Conservation (phyloP, 2,888 invertebrate genomes). For the Torymus texanus region DNA sequence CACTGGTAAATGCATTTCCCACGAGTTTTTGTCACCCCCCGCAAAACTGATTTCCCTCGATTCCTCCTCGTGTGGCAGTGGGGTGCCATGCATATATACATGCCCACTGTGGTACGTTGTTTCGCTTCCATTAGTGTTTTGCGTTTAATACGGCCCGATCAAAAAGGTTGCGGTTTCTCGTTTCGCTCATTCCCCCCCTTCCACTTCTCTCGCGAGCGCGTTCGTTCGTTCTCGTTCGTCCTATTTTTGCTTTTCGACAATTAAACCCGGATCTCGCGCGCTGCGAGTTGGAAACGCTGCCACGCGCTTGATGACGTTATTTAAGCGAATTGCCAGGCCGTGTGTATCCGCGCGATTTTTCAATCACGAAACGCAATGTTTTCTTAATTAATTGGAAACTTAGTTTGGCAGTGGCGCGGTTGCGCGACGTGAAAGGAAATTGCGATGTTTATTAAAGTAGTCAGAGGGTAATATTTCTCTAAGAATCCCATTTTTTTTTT, state of each 20-base stretch:
- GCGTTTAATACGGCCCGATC: constrained; percentile 21
- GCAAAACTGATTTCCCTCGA: constrained; percentile 32
- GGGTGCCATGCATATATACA: not conserved
- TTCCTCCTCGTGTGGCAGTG: not conserved
- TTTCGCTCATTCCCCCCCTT: not conserved
- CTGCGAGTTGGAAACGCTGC: too few species aligned
- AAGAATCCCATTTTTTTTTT: too few species aligned
- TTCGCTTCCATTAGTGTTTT: constrained; percentile 35
- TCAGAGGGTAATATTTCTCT: too few species aligned
- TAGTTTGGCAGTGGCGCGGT: too few species aligned
- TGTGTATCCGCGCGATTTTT: too few species aligned
- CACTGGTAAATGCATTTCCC: constrained; percentile 21
- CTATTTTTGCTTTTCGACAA: constrained; percentile 8
- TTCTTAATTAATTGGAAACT: too few species aligned
- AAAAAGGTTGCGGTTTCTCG: constrained; percentile 15
- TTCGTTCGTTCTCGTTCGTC: not conserved
- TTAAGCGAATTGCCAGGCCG: too few species aligned
- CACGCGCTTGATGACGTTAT: not conserved
- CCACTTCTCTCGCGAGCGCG: too few species aligned
- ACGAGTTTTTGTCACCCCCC: constrained; percentile 22
- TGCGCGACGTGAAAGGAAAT: too few species aligned
- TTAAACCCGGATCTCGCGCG: constrained; percentile 9
- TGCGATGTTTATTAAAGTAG: too few species aligned
- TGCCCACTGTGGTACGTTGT: constrained; percentile 3
- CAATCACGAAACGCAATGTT: too few species aligned